Base-by-base conservation (phyloP, 1,140 invertebrate genomes). In the Drosophila orena region DNA sequence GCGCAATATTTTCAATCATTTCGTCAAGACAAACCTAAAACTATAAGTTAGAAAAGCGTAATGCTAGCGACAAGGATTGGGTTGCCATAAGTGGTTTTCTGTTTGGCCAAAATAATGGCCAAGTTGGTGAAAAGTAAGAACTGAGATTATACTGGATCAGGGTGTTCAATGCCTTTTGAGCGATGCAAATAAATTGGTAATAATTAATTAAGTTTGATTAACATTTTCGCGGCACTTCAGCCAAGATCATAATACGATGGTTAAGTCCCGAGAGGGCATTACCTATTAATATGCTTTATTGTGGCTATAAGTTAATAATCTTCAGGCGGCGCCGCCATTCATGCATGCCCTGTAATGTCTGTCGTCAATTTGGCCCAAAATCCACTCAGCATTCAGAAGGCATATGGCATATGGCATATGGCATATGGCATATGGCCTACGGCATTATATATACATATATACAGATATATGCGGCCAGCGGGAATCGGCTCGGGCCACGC, bases 401-500 rank as follows among this genome's bases (percentile, higher is more conserved):
- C 46, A 14, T 14, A 1, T 14, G 12, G 24, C 24, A 47, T 47
- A 17, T 17, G 17, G 17, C 24, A 47, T 47, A n/a, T n/a, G 47
- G 38, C 46, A 14, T 14, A 1, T 14, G 12, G 24, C 24, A 47
- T 47, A 17, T 17, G 17, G 17, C n/a, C n/a, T n/a, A n/a, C 7
- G 12, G 24, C 24, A 47, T 47, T 14, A n/a, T 22, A 14, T 8
- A 6, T 40, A 20, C 12, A 5, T 22, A n/a, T 30, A 15, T 49
- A 47, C n/a, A 8, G 27, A 58, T n/a, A 53, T 34, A 60, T 37
- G 38, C 27, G 30, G 14, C 60, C 59, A 65, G 59, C 53, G 43
- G 49, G 73, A 75, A 75, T 75, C 70, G 69, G 60, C 72, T 75
- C 65, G 69, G 62, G 68, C 46, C 38, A 50, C 40, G 70, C 59